Evolutionary conservation across 2,888 invertebrate species (phyloP), one percentile per base, ranked within the genome.

Genomic region (Nomada ferruginata): DNA sequence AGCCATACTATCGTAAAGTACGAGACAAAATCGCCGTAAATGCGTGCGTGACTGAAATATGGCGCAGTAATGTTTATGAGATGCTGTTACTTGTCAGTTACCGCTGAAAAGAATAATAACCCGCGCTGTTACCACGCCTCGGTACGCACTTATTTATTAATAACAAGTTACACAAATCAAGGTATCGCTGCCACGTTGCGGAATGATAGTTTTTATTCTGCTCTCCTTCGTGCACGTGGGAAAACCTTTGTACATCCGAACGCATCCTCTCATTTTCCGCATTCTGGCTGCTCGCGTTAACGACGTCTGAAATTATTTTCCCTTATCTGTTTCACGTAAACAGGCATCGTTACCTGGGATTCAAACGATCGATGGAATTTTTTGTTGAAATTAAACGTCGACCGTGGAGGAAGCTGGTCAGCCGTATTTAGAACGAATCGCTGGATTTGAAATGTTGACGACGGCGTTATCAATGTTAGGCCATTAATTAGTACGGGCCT

Each of bases 1-100:
- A 74, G 64, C 66, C 61, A 71, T 75, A 61, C 65, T 42, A 78
- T 88, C 88, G 84, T 88, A 87, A 88, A 85, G 76, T 79, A 64
- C 83, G 59, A 78, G 73, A 82, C 81, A 71, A 85, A 88, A 87
- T 85, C 83, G 83, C 85, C 76, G 52, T 88, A 84, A 88, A 88
- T 82, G 88, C 84, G 84, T 80, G 83, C 87, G 80, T 82, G 88
- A 88, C 83, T 88, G 88, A 88, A 83, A 88, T 88, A 88, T 64
- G 84, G 83, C 78, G 81, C 47, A 64, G 75, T 88, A 87, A 88
- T 86, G 79, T 88, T 88, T 85, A 88, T 76, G 88, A 88, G 88
- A 78, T 47, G 87, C 81, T 87, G 81, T 88, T 88, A 85, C 88
- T 80, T 88, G 88, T 88, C 88, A 80, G 87, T 86, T 88, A 83